Conservation (phyloP, 2,888 invertebrate genomes). For the Pediacus dermestoides region DNA sequence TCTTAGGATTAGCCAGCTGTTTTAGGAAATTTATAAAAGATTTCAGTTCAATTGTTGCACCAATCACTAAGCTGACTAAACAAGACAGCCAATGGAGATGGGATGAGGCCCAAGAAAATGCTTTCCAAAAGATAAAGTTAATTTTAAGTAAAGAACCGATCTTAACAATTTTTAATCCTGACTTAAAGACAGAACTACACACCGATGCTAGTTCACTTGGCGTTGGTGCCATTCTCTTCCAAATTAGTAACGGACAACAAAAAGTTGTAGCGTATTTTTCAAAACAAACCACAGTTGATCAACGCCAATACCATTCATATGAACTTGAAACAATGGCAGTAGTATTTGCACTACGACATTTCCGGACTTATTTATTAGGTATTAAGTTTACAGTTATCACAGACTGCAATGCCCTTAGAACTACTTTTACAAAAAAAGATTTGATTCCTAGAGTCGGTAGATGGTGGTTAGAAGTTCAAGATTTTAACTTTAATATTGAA, state of each 20-base stretch:
- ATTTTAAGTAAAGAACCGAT: constrained; percentile 18
- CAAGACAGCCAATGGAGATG: constrained; percentile 18
- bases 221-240: constrained; percentile 20
- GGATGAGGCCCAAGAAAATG: constrained; percentile 15
- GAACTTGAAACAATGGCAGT: constrained; percentile 39
- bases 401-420: constrained; percentile 37
- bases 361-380: constrained; percentile 31
- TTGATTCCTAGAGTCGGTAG: constrained; percentile 33
- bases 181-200: constrained; percentile 17
- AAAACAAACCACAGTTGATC: constrained; percentile 24
- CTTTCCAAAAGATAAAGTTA: constrained; percentile 11
- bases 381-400: constrained; percentile 30
- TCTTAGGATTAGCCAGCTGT: constrained; percentile 24
- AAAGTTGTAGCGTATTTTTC: constrained; percentile 29
- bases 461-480: constrained; percentile 34
- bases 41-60: constrained; percentile 19
- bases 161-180: constrained; percentile 16
- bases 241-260: constrained; percentile 12
- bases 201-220: constrained; percentile 22
- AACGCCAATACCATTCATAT: constrained; percentile 33
- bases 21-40: constrained; percentile 23
- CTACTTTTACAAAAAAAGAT: constrained; percentile 31
- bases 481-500: constrained; percentile 21
- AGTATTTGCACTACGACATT: constrained; percentile 29
- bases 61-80: constrained; percentile 17